Percentiles rank a stretch among this genome's conserved stretches.
Evolutionary conservation across 2,113 vertebrate species (phyloP).

Genomic region (Podarcis raffonei): DNA sequence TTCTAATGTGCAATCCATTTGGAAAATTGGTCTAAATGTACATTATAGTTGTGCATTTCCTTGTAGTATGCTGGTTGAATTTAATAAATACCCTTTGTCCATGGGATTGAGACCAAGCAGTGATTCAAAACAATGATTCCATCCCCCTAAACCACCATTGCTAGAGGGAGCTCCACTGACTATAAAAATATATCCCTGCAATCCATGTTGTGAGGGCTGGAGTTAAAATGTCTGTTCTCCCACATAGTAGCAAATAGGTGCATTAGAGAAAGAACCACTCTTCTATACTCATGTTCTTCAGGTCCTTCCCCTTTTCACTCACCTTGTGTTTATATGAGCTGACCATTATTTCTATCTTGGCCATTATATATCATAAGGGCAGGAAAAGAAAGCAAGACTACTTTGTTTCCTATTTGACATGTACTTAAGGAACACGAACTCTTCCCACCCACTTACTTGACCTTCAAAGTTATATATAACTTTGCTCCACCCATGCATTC

Average conservation of each 20-base stretch:
- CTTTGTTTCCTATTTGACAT: neutral
- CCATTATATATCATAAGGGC: neutral
- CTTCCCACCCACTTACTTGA: neutral
- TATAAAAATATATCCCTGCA: neutral
- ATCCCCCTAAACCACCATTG: neutral
- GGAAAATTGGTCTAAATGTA: conserved; percentile 15
- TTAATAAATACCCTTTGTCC: neutral
- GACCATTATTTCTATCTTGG: neutral
- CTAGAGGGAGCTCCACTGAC: neutral
- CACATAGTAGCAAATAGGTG: no score
- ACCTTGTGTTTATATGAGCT: neutral
- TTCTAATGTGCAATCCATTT: conserved; percentile 21
- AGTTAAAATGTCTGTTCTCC: no score
- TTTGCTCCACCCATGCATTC: neutral
- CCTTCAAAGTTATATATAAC: neutral
- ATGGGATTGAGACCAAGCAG: neutral
- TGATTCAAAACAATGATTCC: neutral
- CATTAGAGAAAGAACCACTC: neutral
- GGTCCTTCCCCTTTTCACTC: neutral
- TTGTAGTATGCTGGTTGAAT: neutral
- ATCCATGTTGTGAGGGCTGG: neutral
- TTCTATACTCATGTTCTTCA: neutral
- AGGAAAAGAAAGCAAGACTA: neutral
- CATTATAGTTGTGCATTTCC: neutral
- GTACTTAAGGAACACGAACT: no score